Base-by-base conservation (phyloP, 2,113 vertebrate genomes). In the Melanotaenia duboulayi region DNA sequence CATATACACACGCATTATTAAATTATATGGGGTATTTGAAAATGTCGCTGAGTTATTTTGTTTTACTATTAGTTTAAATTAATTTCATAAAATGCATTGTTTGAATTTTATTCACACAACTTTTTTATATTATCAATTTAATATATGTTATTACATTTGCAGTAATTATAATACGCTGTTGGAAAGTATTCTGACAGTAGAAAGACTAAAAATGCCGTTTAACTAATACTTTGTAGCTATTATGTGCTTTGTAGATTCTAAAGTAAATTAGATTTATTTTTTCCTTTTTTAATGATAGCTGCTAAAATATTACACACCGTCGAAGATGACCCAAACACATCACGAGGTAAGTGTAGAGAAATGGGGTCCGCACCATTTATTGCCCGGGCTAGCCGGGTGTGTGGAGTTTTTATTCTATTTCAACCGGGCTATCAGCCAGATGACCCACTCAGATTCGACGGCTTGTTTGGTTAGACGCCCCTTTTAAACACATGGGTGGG, bases 1-100 rank as follows among this genome's bases (percentile, higher is more conserved):
- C 19, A 17, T 6, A n/a, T n/a, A n/a, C 10, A 25, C 4, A 7
- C 1, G 28, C 0, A 7, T 1, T 4, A 0, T 10, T 17, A n/a
- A 42, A 46, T 10, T 46, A 17, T 22, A 2, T 9, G 6, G 17
- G 11, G 2, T 32, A 10, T 13, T 51, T 32, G 4, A 9, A 1
- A 8, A 7, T 52, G 3, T 56, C 0, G 22, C 19, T 20, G 8
- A 11, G 32, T 35, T 13, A 7, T 55, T 28, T 28, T 16, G 32
- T 23, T 60, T 1, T 3, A 1, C 20, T 13, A 20, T 3, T 19
- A 13, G 16, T 44, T 5, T 1, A 12, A 16, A 17, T 44, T 44
- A 1, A 14, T 44, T 17, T 16, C 2, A n/a, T n/a, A 17, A 48
- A 7, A 19, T 17, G 17, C 16, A n/a, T 48, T 48, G 4, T 9